Base-by-base conservation (phyloP, 2,888 invertebrate genomes). In the Tiliacea aurago region DNA sequence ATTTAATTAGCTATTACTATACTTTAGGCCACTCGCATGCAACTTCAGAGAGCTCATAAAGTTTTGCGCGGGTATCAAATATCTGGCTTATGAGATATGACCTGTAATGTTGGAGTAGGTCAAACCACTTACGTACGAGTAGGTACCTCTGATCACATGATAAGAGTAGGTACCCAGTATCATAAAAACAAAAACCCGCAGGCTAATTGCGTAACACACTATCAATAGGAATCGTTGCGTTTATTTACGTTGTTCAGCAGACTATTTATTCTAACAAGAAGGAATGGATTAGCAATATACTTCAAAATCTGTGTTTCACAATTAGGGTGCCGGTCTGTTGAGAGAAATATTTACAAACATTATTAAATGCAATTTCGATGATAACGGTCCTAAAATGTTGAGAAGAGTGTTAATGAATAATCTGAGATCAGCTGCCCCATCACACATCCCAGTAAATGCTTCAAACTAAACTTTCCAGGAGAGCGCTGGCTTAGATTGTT, bases 101-200 rank as follows among this genome's bases (percentile, higher is more conserved):
- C 49, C 20, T 56, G 49, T 49, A 15, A 47, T 56, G 15, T 68
- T 74, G 47, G 23, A 15, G 20, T 73, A 73, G 55, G 67, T 73
- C 55, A 55, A 45, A 15, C 13, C 20, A 37, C 28, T 33, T 20
- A 15, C 23, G 20, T 23, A 37, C 23, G 2, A 51, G 43, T 58
- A 58, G 56, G 45, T 58, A 76, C 9, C 47, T 58, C n/a, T 61
- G 76, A 76, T 61, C 76, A 15, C 13, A 33, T 51, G 23, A 11
- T 33, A 37, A 11, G 20, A 4, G 20, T 47, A 45, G 15, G 7
- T 43, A 15, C 33, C 6, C 9, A n/a, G 15, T 23, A n/a, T 20
- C 15, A 49, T 23, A 58, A 51, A 59, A 51, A 20, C 33, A 23
- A 37, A 75, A 33, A 61, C 23, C 15, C n/a, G n/a, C n/a, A n/a